A percentile compares a stretch with the other conserved stretches of the same genome.
These are phyloP conservation scores for Aleiodes testaceus DNA, from an alignment of 2,888 invertebrate species.

Conservation along the genomic window DNA sequence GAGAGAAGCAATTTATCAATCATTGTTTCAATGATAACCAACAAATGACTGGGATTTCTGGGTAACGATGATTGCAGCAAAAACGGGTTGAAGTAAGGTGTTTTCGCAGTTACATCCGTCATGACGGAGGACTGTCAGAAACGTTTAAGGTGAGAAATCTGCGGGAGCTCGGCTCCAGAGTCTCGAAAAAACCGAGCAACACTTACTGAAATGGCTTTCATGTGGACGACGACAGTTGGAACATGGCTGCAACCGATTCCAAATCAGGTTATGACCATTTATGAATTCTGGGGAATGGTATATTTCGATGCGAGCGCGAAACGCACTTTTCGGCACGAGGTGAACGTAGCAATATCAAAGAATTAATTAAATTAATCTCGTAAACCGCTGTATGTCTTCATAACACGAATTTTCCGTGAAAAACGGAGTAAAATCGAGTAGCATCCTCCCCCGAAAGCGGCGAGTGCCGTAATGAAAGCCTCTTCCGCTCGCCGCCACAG, in stretches of 20 bases:
- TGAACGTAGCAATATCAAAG: no score
- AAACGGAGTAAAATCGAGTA: constrained; percentile 41
- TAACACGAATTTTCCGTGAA: constrained; percentile 2
- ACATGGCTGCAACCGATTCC: constrained; percentile 7
- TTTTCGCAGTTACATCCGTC: constrained; percentile 13
- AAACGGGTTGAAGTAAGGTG: constrained; percentile 6
- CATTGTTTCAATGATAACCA: constrained; percentile 20
- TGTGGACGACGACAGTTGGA: constrained; percentile 3
- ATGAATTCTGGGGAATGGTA: not conserved
- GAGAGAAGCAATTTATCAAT: constrained; percentile 24
- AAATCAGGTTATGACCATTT: constrained; percentile 16
- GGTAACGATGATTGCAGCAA: constrained; percentile 1
- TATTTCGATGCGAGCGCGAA: no score
- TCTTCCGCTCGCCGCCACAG: constrained; percentile 60
- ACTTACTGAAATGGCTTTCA: constrained; percentile 15
- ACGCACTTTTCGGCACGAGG: no score
- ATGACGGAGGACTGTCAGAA: constrained; percentile 5
- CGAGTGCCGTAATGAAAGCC: constrained; percentile 66
- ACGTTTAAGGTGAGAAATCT: constrained; percentile 25
- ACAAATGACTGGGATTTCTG: constrained; percentile 12
- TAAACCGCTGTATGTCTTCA: not conserved
- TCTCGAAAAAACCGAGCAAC: not conserved
- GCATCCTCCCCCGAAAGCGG: constrained; percentile 55
- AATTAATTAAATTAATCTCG: no score
- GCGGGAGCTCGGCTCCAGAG: not conserved